phyloP scores from a whole-genome alignment of 2,888 invertebrate species.

The Philhelius pedissequus region DNA sequence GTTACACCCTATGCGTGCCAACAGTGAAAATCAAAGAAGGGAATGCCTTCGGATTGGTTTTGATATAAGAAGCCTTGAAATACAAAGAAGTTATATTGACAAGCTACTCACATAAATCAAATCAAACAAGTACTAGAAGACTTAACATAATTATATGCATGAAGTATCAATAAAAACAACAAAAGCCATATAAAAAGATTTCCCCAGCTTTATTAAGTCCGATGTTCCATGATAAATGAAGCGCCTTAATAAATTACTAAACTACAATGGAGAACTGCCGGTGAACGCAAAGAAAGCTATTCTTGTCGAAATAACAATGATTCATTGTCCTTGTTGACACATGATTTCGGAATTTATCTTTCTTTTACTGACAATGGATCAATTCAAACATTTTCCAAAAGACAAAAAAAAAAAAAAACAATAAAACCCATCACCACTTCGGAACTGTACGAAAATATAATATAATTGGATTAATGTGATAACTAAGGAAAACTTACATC shows the following conservation, averaged over 20 bases:
- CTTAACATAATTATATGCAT: not conserved
- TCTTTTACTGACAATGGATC: not conserved
- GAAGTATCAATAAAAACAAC: not conserved
- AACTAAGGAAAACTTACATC: slow-evolving; percentile 81
- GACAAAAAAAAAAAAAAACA: not conserved
- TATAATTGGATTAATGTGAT: not conserved
- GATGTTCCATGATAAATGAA: not conserved
- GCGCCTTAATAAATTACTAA: not conserved
- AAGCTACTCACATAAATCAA: too few relatives aligned
- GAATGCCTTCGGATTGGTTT: too few relatives aligned
- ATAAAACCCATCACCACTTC: not conserved
- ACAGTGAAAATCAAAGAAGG: too few relatives aligned
- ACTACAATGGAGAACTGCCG: not conserved
- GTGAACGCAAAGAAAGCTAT: not conserved
- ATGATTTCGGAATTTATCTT: not conserved
- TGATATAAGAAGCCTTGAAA: too few relatives aligned
- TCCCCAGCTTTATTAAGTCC: not conserved
- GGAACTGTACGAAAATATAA: not conserved
- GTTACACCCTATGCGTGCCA: too few relatives aligned
- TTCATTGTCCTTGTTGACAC: not conserved
- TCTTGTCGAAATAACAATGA: not conserved
- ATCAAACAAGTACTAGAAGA: too few relatives aligned
- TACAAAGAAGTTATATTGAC: too few relatives aligned
- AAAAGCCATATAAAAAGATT: not conserved
- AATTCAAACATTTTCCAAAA: not conserved